Percentiles rank a stretch among this genome's conserved stretches.
These are phyloP conservation scores for Kobus ellipsiprymnus DNA, from an alignment of 2,113 vertebrate species.

Conservation along the genomic window DNA sequence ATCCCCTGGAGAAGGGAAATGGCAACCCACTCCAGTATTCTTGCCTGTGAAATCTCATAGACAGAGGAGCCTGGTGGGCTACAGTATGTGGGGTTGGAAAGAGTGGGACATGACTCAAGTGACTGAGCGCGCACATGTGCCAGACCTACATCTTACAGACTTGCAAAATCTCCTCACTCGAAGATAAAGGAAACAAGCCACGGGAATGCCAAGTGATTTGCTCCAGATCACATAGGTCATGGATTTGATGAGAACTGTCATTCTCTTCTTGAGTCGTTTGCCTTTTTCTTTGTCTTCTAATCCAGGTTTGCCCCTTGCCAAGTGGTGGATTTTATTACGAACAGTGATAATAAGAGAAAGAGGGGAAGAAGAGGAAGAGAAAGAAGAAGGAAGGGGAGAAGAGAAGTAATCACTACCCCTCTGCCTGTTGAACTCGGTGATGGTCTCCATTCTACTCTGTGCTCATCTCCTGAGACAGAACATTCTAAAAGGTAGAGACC, in stretches of 20 bases:
- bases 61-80: not conserved
- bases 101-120: accelerated
- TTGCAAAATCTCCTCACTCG: not conserved
- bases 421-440: not conserved
- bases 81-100: not conserved
- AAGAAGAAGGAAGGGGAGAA: not conserved
- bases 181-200: not conserved
- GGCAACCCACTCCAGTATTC: not conserved
- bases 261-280: not conserved
- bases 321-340: not conserved
- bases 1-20: not conserved
- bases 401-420: not conserved
- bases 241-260: not conserved
- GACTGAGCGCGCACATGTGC: not conserved
- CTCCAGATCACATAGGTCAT: not conserved
- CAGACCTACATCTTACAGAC: not conserved
- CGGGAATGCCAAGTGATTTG: not conserved
- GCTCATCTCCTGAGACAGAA: not conserved
- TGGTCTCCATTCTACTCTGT: not conserved
- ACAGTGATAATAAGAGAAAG: not conserved
- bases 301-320: not conserved
- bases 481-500: not conserved
- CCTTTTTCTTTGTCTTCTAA: not conserved
- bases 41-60: accelerated
- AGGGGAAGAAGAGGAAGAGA: not conserved